These are phyloP conservation scores for Drosophila nikananu DNA, from an alignment of 1,140 invertebrate genomes.

Conservation along the genomic window DNA sequence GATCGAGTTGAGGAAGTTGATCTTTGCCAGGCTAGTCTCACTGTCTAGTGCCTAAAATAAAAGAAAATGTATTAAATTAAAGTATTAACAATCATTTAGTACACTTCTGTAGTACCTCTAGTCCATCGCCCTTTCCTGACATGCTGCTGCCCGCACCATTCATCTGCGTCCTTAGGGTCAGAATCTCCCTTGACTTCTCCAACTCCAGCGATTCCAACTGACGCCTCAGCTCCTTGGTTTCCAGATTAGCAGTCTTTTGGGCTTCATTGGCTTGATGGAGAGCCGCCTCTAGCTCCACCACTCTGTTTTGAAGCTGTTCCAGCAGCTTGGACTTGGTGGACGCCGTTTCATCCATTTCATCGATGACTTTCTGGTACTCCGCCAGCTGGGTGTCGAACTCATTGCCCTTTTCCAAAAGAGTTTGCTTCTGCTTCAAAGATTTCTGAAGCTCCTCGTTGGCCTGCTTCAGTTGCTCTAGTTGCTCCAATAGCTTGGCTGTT, in stretches of 20 bases:
- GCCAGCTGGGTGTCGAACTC: constrained; percentile 57
- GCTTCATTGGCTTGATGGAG: constrained; percentile 44
- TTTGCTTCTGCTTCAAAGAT: constrained; percentile 34
- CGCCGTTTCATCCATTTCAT: constrained; percentile 74
- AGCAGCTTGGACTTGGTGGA: constrained; percentile 43
- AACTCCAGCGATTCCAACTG: constrained; percentile 55
- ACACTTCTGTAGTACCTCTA: constrained; percentile 29
- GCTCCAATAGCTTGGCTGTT: constrained; percentile 17
- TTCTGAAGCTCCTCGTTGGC: constrained; percentile 16
- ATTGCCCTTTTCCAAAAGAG: constrained; percentile 51
- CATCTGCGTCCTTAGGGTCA: constrained; percentile 46
- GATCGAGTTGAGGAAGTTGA: constrained; percentile 97
- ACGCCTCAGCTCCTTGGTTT: constrained; percentile 54
- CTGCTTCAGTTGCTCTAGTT: constrained; percentile 20
- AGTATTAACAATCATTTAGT: accelerated
- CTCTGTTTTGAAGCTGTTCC: constrained; percentile 44
- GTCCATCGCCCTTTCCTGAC: constrained; percentile 1
- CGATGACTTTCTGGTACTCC: constrained; percentile 76
- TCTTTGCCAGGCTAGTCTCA: constrained; percentile 87
- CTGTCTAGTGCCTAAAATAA: constrained; percentile 36
- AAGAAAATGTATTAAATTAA: neutral
- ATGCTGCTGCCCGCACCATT: constrained; percentile 28
- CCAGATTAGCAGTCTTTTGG: constrained; percentile 39
- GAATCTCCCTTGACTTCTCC: constrained; percentile 69
- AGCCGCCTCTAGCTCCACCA: constrained; percentile 54